Evolutionary conservation across 2,888 invertebrate species (phyloP).

Genomic region (Esperia sulphurella): DNA sequence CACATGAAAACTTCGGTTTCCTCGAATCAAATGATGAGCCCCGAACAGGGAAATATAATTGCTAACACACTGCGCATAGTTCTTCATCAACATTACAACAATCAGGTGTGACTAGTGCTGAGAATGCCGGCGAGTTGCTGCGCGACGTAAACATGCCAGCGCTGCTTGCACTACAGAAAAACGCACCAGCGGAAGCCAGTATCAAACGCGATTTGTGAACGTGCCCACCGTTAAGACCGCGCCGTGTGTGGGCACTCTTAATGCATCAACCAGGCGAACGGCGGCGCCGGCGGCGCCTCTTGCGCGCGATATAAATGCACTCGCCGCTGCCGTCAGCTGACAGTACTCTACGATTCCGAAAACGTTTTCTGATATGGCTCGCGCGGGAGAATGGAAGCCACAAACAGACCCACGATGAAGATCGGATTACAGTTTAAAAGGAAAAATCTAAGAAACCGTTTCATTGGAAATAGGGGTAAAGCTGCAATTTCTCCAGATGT

Average conservation of each 20-base stretch:
- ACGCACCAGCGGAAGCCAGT: background rate
- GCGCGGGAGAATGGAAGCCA: constrained; percentile 5
- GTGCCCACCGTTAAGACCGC: background rate
- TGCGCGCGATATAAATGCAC: too few relatives aligned
- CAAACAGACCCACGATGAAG: background rate
- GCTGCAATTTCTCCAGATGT: constrained; percentile 2
- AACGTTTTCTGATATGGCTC: background rate
- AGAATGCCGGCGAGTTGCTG: background rate
- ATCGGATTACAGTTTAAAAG: constrained; percentile 11
- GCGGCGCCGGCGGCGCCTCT: too few relatives aligned
- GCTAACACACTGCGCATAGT: background rate
- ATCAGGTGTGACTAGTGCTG: background rate
- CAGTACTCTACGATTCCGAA: background rate
- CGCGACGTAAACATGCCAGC: background rate
- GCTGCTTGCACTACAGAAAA: background rate
- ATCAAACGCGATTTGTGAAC: background rate
- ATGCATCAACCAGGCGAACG: background rate
- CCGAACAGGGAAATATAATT: background rate
- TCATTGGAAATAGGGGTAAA: constrained; percentile 6
- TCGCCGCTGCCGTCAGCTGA: background rate
- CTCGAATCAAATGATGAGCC: background rate
- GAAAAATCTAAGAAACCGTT: constrained; percentile 11
- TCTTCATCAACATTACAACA: background rate
- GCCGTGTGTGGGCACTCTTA: too few relatives aligned
- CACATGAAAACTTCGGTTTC: background rate